Percentiles rank a stretch among this genome's conserved stretches.
phyloP scores from a whole-genome alignment of 2,888 invertebrate species.

The Cenopis cana region DNA sequence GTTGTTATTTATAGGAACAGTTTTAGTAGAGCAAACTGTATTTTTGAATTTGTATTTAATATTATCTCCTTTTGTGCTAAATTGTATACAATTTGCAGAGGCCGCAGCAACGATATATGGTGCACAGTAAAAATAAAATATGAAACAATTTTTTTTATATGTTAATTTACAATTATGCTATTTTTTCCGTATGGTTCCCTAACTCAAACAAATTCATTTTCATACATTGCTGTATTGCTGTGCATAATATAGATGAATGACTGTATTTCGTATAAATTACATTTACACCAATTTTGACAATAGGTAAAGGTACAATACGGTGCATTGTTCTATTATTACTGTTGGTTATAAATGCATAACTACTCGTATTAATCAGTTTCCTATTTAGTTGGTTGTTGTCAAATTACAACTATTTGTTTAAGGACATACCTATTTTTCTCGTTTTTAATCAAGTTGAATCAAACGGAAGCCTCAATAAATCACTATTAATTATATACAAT shows the following conservation, averaged over 20 bases:
- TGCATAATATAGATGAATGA: not conserved
- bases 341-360: not conserved
- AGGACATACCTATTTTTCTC: not conserved
- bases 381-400: not conserved
- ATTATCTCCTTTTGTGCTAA: not conserved
- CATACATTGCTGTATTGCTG: no score
- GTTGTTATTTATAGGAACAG: constrained; percentile 19
- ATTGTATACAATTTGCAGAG: not conserved
- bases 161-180: no score
- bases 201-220: no score
- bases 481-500: constrained; percentile 5
- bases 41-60: constrained; percentile 11
- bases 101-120: no score
- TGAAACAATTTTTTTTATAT: no score
- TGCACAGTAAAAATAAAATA: no score
- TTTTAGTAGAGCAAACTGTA: not conserved
- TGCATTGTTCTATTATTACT: not conserved
- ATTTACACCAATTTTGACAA: not conserved
- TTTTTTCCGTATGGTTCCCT: not conserved
- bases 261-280: not conserved
- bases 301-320: not conserved
- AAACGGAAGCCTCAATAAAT: not conserved
- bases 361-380: not conserved
- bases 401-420: not conserved
- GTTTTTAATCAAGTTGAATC: not conserved